Base-by-base conservation (phyloP, 2,888 invertebrate genomes). In the Phlogophora meticulosa region DNA sequence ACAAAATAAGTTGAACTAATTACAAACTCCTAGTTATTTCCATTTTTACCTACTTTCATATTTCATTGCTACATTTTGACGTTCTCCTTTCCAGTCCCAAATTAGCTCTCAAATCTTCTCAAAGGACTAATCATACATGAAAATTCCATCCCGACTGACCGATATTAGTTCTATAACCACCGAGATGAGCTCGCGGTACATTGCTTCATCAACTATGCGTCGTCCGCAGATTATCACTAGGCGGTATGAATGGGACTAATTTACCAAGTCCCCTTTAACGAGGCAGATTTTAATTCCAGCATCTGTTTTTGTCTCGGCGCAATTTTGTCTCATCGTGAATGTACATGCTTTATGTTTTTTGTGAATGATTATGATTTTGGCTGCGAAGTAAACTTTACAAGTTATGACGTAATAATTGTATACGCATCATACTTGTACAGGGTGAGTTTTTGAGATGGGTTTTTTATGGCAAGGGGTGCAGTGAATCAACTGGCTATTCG, bases 181-280 rank as follows among this genome's bases (percentile, higher is more conserved):
- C 17, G 46, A 60, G 45, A 63, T 24, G 38, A 74, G 48, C 17
- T 49, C 20, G 22, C 22, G 28, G 64, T 65, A 67, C 65, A 58
- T 65, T 72, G 72, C 57, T 76, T 85, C 85, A 85, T 88, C 82
- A 82, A 70, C 74, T 76, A 81, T 77, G 77, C 79, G 86, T 83
- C 85, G 76, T 65, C 65, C 76, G 74, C 87, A 90, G 86, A 85
- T 86, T 81, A 87, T 85, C 82, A 81, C 83, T 77, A 77, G 63
- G 62, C 52, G 69, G 73, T 73, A 82, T 88, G 87, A 90, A 89
- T 84, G 74, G 81, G 79, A 82, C 89, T 88, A 89, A 90, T 90
- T 89, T 86, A 58, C 73, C 66, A 79, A 80, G 76, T 68, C 57
- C 72, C 64, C 65, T 79, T 70, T 69, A 72, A 67, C 68, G 62